Conservation (phyloP, 2,113 vertebrate species). For the Mohoua ochrocephala region DNA sequence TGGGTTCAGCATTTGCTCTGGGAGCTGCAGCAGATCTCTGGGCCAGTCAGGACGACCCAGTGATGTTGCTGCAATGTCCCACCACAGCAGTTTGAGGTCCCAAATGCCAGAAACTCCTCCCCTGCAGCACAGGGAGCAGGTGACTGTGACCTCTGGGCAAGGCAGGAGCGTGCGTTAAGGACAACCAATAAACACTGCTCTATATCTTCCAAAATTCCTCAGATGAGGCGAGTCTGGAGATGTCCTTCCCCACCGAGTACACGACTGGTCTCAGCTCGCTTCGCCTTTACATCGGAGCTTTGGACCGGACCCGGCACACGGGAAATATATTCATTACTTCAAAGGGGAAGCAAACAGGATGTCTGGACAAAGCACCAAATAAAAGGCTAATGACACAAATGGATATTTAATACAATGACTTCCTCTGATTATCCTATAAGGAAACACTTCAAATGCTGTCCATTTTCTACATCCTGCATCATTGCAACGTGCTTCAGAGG, state of each 20-base stretch:
- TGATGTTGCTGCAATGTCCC: not conserved
- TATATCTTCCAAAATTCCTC: not conserved
- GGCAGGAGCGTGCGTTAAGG: not conserved
- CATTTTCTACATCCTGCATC: constrained; percentile 50
- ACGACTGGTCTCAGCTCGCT: fast-evolving
- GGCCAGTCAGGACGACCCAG: not conserved
- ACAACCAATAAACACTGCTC: not conserved
- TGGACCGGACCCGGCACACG: not conserved
- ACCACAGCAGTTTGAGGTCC: not conserved
- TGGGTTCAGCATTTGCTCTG: not conserved
- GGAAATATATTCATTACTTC: constrained; percentile 52
- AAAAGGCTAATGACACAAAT: constrained; percentile 64
- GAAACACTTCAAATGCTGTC: constrained; percentile 57
- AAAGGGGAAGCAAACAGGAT: constrained; percentile 63
- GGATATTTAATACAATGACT: constrained; percentile 66
- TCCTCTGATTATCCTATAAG: constrained; percentile 62
- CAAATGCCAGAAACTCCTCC: not conserved
- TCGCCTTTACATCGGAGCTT: not conserved
- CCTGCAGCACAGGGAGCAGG: not conserved
- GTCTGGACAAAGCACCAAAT: constrained; percentile 63
- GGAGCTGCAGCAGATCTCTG: not conserved
- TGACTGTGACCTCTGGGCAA: not conserved
- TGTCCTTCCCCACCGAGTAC: not conserved
- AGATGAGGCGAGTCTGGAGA: not conserved
- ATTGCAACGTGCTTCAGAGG: not conserved